Conservation (phyloP, 1,140 invertebrate genomes). For the Polypedilum vanderplanki region DNA sequence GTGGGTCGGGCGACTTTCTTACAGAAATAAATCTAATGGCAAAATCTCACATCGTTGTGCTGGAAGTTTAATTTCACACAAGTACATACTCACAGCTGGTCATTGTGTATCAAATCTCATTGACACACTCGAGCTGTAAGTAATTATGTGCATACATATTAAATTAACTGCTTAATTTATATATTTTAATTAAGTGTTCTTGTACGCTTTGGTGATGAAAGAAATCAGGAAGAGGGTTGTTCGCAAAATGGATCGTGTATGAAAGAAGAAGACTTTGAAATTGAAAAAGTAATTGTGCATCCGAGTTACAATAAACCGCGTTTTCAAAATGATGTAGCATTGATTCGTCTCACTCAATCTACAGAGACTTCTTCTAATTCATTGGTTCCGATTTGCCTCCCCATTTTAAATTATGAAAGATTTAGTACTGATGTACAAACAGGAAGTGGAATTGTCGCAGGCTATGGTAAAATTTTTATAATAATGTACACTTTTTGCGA, state of each 20-base stretch:
- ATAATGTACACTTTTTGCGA: slow-evolving; percentile 29
- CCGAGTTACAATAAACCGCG: slow-evolving; percentile 50
- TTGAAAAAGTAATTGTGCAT: slow-evolving; percentile 47
- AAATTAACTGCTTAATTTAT: not conserved
- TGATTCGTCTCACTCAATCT: slow-evolving; percentile 45
- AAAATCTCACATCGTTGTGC: slow-evolving; percentile 51
- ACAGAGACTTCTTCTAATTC: slow-evolving; percentile 36
- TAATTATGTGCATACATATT: slow-evolving; percentile 32
- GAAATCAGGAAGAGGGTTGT: slow-evolving; percentile 50
- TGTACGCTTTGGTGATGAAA: slow-evolving; percentile 55
- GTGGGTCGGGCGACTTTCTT: slow-evolving; percentile 61
- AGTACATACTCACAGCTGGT: slow-evolving; percentile 58
- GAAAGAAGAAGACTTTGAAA: slow-evolving; percentile 48
- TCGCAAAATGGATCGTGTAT: slow-evolving; percentile 48
- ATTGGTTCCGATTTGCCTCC: slow-evolving; percentile 49
- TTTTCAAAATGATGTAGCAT: slow-evolving; percentile 59
- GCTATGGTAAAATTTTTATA: slow-evolving; percentile 46
- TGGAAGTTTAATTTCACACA: slow-evolving; percentile 54
- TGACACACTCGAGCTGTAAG: slow-evolving; percentile 46
- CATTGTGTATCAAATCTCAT: slow-evolving; percentile 54
- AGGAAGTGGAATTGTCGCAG: slow-evolving; percentile 47
- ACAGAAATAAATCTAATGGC: slow-evolving; percentile 46
- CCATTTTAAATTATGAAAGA: slow-evolving; percentile 38
- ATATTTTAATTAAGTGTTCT: slow-evolving; percentile 42
- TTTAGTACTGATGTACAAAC: slow-evolving; percentile 40